phyloP scores from a whole-genome alignment of 1,140 invertebrate genomes.

The Probaryconus sp. region DNA sequence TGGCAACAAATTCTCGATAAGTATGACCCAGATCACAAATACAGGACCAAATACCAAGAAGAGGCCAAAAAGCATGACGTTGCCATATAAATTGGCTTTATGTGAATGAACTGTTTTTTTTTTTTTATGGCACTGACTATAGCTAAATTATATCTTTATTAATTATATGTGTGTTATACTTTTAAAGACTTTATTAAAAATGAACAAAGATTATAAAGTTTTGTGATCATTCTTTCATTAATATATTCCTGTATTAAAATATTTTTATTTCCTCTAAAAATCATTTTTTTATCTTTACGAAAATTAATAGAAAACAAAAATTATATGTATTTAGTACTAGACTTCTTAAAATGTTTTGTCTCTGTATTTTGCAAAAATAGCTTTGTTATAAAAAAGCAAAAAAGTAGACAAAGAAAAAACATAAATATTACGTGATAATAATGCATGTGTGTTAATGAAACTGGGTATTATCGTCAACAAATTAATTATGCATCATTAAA shows the following conservation, averaged over 20 bases:
- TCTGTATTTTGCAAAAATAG: too few species aligned
- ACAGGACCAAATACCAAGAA: slow-evolving; percentile 79
- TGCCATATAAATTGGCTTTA: slow-evolving; percentile 47
- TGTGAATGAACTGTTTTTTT: slow-evolving; percentile 40
- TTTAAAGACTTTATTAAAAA: slow-evolving; percentile 53
- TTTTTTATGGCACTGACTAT: slow-evolving; percentile 13
- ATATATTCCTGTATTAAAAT: neutral
- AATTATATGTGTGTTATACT: slow-evolving; percentile 42
- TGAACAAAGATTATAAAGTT: slow-evolving; percentile 32
- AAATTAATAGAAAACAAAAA: too few species aligned
- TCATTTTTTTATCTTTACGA: too few species aligned
- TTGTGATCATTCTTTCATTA: slow-evolving; percentile 11
- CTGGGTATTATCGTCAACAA: slow-evolving; percentile 4
- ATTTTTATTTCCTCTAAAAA: too few species aligned
- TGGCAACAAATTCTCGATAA: slow-evolving; percentile 80
- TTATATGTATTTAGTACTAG: too few species aligned
- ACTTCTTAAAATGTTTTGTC: too few species aligned
- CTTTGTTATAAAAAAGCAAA: too few species aligned
- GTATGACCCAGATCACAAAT: slow-evolving; percentile 81
- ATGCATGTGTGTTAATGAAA: slow-evolving; percentile 1
- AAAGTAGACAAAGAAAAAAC: slow-evolving; percentile 2
- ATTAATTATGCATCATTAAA: slow-evolving; percentile 7
- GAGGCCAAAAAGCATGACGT: slow-evolving; percentile 73
- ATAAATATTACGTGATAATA: slow-evolving; percentile 15
- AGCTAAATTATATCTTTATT: slow-evolving; percentile 38